Evolutionary conservation across 1,140 invertebrate genomes (phyloP), one percentile per base, ranked within the genome.

Genomic region (Aphis gossypii): DNA sequence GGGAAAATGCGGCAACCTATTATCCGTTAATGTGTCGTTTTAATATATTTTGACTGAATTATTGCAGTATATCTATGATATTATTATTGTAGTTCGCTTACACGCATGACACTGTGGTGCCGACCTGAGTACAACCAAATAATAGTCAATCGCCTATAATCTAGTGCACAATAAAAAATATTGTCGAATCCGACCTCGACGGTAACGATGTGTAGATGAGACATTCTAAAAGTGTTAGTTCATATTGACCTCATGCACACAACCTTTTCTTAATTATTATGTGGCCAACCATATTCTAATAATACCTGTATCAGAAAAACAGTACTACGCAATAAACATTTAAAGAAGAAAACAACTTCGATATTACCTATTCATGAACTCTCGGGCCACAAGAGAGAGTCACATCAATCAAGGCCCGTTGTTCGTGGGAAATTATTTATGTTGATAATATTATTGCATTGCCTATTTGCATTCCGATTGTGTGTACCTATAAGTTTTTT

Each of bases 341-440:
- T 38, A 83, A 84, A 84, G 21, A 84, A 84, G 44, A 82, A 44
- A 41, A 84, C 38, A 25, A 41, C 41, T 38, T 41, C 38, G 83
- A 41, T 84, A 84, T 38, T 41, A 41, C 38, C 35, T 41, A 84
- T 44, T 41, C 35, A 41, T 84, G 83, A 84, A 84, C 83, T 84
- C 83, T 84, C 8, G 23, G 83, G 83, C 38, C 83, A 11, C 30
- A 25, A 56, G 51, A 38, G 88, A 90, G 51, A 90, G 48, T 60
- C 48, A 60, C 88, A 90, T 90, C 88, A 90, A 90, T 90, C 88
- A 90, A 90, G 18, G 46, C 9, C 51, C 88, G 51, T 54, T 60
- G 60, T 76, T n/a, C 88, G 88, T 90, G 88, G 51, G 88, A 90
- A 90, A 84, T 84, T 41, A 41, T 84, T 84, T 25, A 84, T 84